Evolutionary conservation across 2,888 invertebrate species (phyloP), one percentile per base, ranked within the genome.

Genomic region (Drosophila pegasa): DNA sequence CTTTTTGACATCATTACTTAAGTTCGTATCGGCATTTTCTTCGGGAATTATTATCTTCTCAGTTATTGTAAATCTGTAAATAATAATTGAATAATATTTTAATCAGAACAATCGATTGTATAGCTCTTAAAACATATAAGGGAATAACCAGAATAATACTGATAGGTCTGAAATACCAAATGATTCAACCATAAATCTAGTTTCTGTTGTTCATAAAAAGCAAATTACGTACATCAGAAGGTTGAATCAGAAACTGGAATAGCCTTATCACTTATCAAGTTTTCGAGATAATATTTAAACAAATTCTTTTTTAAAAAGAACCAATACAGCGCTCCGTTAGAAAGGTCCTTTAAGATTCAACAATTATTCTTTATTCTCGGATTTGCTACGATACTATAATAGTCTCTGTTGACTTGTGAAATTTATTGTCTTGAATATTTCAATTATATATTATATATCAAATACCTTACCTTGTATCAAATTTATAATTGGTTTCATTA

Each of bases 401-500:
- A n/a, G n/a, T n/a, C n/a, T n/a, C n/a, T n/a, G n/a, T n/a, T n/a
- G n/a, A n/a, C n/a, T n/a, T n/a, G n/a, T 20, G 20, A 12, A 4
- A 31, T 7, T 31, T 12, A 10, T 16, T 16, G 3, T 3, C 3
- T 12, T n/a, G 12, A 29, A 48, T 4, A 20, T 0, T 2, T 2
- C 4, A 6, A 3, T 2, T 3, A 33, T 14, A 33, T n/a, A 27
- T 45, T 16, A 0, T 25, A 9, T n/a, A 25, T 25, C n/a, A n/a
- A n/a, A 16, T 1, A 27, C 37, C 33, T 14, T 55, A 94, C 94
- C 94, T 93, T 72, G 92, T 91, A 63, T 88, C 87, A 69, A 92
- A 91, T 73, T 91, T 91, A 41, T 94, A 93, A 51, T 94, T 92
- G 89, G 94, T 94, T 75, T 92, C 92, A 38, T 93, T 94, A 73